Evolutionary conservation across 2,888 invertebrate genomes (phyloP).

Genomic region (Trichogramma dendrolimi): DNA sequence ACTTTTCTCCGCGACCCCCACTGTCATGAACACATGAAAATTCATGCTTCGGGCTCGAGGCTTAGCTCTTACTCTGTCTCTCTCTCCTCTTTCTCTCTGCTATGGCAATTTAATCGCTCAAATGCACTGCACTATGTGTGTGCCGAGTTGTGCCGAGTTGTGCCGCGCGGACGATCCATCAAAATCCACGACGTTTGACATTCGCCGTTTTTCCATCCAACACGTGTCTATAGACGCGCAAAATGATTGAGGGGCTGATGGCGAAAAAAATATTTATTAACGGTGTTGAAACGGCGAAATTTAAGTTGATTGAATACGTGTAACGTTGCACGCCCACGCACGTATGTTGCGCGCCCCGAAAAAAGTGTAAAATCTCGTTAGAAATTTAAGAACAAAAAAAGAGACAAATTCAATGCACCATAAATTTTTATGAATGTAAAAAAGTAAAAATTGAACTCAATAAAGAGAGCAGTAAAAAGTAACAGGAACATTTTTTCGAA

Average conservation of each 20-base stretch:
- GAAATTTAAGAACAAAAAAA: constrained; percentile 33
- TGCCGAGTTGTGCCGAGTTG: too few relatives aligned
- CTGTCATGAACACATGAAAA: background rate
- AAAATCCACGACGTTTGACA: constrained; percentile 8
- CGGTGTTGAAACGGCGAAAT: background rate
- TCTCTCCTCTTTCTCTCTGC: background rate
- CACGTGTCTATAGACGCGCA: too few relatives aligned
- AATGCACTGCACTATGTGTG: background rate
- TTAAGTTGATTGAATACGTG: background rate
- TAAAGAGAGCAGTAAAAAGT: constrained; percentile 10
- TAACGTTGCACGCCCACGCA: constrained; percentile 3
- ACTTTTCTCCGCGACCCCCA: too few relatives aligned
- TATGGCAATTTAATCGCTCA: constrained; percentile 20
- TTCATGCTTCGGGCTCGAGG: background rate
- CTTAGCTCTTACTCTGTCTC: too few relatives aligned
- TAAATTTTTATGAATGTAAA: too few relatives aligned
- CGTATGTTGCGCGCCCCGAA: constrained; percentile 32
- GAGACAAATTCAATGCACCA: too few relatives aligned
- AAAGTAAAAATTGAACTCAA: too few relatives aligned
- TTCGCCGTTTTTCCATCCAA: too few relatives aligned
- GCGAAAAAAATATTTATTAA: too few relatives aligned
- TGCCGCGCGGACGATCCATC: constrained; percentile 16
- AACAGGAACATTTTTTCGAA: constrained; percentile 6
- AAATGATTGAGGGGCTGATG: too few relatives aligned
- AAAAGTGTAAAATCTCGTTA: constrained; percentile 49